Evolutionary conservation across 2,797 vertebrate species (phyloP).

Genomic region (Protonibea diacanthus): DNA sequence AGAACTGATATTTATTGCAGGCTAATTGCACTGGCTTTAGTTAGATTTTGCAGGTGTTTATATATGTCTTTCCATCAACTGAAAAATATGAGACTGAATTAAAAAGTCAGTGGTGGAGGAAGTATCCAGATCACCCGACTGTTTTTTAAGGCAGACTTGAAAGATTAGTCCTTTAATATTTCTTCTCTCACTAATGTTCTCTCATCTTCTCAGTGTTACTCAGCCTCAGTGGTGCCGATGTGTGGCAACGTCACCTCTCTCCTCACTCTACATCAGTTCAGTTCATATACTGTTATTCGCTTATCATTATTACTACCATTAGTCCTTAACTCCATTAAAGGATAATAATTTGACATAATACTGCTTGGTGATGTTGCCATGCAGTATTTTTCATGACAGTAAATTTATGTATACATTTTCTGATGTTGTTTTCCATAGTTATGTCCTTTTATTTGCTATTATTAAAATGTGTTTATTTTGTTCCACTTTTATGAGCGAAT

Average conservation of each 20-base stretch:
- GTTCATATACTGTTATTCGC: conserved; percentile 56
- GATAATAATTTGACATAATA: conserved; percentile 85
- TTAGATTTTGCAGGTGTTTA: not conserved
- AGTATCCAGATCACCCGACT: not conserved
- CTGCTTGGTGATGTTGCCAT: too few species aligned
- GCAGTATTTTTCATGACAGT: too few species aligned
- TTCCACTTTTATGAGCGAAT: too few species aligned
- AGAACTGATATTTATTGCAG: not conserved
- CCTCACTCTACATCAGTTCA: conserved; percentile 93
- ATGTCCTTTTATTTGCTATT: too few species aligned
- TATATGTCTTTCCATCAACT: not conserved
- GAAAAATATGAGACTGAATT: too few species aligned
- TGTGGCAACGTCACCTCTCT: conserved; percentile 81
- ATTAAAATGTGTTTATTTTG: too few species aligned
- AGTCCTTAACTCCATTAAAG: conserved; percentile 36
- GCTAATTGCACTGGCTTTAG: not conserved
- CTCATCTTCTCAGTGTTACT: conserved; percentile 40
- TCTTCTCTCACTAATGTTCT: not conserved
- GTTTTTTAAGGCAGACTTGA: not conserved
- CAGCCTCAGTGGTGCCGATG: conserved; percentile 84
- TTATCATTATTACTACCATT: too few species aligned
- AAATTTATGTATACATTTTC: too few species aligned
- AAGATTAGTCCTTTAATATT: not conserved
- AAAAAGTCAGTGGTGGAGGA: not conserved
- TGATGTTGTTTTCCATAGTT: too few species aligned